Evolutionary conservation across 2,888 invertebrate genomes (phyloP).

Genomic region (Seira musarum): DNA sequence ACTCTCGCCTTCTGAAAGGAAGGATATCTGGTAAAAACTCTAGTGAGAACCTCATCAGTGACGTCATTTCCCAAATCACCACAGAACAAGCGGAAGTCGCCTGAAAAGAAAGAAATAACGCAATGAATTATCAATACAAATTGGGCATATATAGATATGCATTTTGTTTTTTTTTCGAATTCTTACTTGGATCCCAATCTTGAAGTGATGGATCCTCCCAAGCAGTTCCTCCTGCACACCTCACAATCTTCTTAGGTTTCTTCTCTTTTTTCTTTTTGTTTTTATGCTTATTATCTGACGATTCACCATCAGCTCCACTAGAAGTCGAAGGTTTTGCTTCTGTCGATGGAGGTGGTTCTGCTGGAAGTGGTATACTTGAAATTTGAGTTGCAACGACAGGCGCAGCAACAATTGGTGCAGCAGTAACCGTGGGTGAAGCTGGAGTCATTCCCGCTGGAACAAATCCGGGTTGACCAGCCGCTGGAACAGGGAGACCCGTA

Average conservation of each 20-base stretch:
- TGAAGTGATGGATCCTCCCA: slow-evolving; percentile 96
- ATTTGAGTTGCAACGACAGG: too few species aligned
- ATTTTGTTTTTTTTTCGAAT: slow-evolving; percentile 16
- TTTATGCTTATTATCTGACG: slow-evolving; percentile 69
- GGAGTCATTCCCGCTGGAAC: slow-evolving; percentile 19
- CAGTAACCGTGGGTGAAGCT: slow-evolving; percentile 16
- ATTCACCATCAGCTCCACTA: slow-evolving; percentile 16
- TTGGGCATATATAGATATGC: slow-evolving; percentile 17
- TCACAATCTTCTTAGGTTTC: slow-evolving; percentile 82
- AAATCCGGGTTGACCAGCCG: slow-evolving; percentile 29
- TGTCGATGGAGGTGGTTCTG: slow-evolving; percentile 25
- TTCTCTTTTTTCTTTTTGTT: slow-evolving; percentile 73
- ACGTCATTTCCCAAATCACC: slow-evolving; percentile 99
- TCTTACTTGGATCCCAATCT: slow-evolving; percentile 92
- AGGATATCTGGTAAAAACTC: slow-evolving; percentile 94
- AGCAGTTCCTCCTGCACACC: slow-evolving; percentile 93
- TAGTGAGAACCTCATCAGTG: slow-evolving; percentile 95
- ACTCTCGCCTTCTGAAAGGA: slow-evolving; percentile 97
- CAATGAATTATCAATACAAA: slow-evolving; percentile 56
- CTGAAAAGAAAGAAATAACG: slow-evolving; percentile 73
- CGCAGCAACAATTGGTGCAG: neutral
- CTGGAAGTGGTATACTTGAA: slow-evolving; percentile 39
- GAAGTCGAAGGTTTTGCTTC: slow-evolving; percentile 63
- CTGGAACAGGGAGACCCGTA: slow-evolving; percentile 24
- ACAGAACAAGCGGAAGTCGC: slow-evolving; percentile 98